phyloP scores from a whole-genome alignment of 2,797 vertebrate genomes.

The Rhinatrema bivittatum region DNA sequence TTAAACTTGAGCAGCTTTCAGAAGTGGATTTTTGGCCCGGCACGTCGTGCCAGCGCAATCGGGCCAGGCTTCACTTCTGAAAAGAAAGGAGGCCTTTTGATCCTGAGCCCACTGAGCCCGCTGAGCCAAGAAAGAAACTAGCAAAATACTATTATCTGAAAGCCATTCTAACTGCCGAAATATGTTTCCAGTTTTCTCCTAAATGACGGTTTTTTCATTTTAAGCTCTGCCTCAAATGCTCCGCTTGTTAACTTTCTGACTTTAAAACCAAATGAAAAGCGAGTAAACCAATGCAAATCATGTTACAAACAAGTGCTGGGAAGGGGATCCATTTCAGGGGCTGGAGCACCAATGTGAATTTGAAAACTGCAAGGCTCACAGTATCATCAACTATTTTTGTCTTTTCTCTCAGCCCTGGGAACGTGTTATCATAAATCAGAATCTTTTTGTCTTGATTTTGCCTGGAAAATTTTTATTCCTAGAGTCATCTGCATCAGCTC shows the following conservation, averaged over 20 bases:
- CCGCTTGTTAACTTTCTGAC: not conserved
- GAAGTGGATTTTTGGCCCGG: constrained; percentile 20
- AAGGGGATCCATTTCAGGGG: rapidly evolving
- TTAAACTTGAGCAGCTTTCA: constrained; percentile 31
- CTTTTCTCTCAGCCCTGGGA: too few species aligned
- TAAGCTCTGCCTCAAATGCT: not conserved
- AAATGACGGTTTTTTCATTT: not conserved
- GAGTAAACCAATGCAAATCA: not conserved
- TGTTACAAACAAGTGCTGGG: not conserved
- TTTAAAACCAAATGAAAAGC: constrained; percentile 1
- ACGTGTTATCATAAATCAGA: too few species aligned
- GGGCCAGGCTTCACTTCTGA: constrained; percentile 39
- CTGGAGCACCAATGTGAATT: rapidly evolving
- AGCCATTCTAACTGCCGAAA: constrained; percentile 7
- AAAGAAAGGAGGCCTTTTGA: constrained; percentile 40
- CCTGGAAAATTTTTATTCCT: too few species aligned
- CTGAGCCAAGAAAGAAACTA: constrained; percentile 39
- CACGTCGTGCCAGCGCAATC: constrained; percentile 29
- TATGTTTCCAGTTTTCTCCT: constrained; percentile 11
- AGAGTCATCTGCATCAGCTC: too few species aligned
- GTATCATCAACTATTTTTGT: too few species aligned
- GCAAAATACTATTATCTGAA: constrained; percentile 25
- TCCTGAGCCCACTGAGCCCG: constrained; percentile 34
- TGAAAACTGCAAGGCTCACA: too few species aligned
- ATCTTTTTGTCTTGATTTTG: too few species aligned